phyloP scores from a whole-genome alignment of 2,113 vertebrate genomes.

The Casuarius casuarius region DNA sequence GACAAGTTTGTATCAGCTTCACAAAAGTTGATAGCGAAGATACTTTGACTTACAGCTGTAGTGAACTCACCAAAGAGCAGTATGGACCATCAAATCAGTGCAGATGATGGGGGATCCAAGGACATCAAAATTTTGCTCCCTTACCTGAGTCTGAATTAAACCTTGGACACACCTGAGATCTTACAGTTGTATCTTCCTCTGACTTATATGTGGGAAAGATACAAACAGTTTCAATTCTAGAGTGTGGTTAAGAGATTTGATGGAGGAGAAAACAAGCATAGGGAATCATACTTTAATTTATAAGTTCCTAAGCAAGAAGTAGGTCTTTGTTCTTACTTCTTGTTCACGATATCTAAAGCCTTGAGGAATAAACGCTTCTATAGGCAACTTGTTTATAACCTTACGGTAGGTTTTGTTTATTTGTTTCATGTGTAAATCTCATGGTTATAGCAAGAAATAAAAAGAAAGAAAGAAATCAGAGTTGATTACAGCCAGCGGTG shows the following conservation, averaged over 20 bases:
- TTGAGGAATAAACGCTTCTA: conserved; percentile 21
- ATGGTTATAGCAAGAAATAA: conserved; percentile 45
- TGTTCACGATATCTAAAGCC: conserved; percentile 15
- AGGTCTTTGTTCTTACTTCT: background rate
- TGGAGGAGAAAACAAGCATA: background rate
- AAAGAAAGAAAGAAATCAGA: conserved; percentile 6
- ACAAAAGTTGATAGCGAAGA: background rate
- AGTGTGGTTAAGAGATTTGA: background rate
- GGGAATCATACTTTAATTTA: conserved; percentile 4
- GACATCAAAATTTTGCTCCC: background rate
- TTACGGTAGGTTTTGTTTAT: background rate
- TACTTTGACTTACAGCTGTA: background rate
- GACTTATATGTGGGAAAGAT: background rate
- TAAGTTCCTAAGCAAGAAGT: conserved; percentile 11
- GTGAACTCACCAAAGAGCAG: background rate
- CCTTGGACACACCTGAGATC: background rate
- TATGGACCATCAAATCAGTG: background rate
- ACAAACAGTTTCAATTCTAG: background rate
- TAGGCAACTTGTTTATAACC: conserved; percentile 27
- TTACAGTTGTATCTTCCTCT: background rate
- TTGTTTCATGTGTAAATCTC: background rate
- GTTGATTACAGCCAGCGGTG: conserved; percentile 24
- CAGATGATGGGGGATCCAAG: background rate
- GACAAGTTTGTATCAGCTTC: background rate
- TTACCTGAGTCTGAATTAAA: background rate